Conservation (phyloP, 2,113 vertebrate species). For the Lates calcarifer region DNA sequence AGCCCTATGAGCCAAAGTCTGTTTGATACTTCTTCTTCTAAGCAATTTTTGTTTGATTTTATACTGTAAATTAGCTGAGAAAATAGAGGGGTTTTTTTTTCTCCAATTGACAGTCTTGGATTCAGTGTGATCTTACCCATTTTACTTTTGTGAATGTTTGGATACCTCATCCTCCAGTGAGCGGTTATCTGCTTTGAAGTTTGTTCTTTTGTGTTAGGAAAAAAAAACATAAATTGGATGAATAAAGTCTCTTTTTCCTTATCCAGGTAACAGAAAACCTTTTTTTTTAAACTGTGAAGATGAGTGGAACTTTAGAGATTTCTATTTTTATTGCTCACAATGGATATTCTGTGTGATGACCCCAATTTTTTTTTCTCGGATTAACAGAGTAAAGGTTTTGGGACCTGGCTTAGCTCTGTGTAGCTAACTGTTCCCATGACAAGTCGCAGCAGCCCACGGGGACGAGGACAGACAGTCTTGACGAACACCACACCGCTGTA, state of each 20-base stretch:
- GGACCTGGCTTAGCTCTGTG: slow-evolving; percentile 60
- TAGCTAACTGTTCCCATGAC: slow-evolving; percentile 61
- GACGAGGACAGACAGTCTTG: slow-evolving; percentile 69
- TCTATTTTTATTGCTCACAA: slow-evolving; percentile 20
- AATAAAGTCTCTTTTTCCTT: slow-evolving; percentile 19
- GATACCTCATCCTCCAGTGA: slow-evolving; percentile 25
- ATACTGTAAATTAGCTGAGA: slow-evolving; percentile 13
- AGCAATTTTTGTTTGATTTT: slow-evolving; percentile 6
- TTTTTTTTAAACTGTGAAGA: slow-evolving; percentile 1
- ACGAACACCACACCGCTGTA: slow-evolving; percentile 70
- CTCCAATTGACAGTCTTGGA: background rate
- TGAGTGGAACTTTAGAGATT: background rate
- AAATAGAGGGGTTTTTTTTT: background rate
- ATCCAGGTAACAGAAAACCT: background rate
- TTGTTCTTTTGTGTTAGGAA: background rate
- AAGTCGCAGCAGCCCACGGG: slow-evolving; percentile 50
- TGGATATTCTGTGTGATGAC: slow-evolving; percentile 48
- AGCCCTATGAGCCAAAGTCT: background rate
- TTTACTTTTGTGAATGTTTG: slow-evolving; percentile 6
- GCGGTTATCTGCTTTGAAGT: slow-evolving; percentile 13
- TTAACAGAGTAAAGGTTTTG: slow-evolving; percentile 48
- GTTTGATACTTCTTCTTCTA: background rate
- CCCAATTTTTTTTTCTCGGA: slow-evolving; percentile 44
- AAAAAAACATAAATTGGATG: slow-evolving; percentile 36
- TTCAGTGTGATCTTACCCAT: background rate